Conservation (phyloP, 2,888 invertebrate genomes). For the Drosophila mulleri region DNA sequence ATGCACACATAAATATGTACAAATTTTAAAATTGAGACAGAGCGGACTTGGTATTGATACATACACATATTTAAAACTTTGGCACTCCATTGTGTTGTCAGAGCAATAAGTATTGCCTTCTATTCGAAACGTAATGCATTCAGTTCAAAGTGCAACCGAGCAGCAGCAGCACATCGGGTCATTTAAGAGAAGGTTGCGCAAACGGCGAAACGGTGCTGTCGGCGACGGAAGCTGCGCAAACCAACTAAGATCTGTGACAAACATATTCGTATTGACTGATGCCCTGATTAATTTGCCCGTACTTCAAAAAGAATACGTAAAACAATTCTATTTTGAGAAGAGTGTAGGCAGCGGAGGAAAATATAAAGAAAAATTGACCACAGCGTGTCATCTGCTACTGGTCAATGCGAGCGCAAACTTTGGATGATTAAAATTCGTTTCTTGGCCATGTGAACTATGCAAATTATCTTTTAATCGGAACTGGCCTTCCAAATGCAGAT, state of each 20-base stretch:
- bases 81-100: slow-evolving; percentile 19
- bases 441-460: slow-evolving; percentile 25
- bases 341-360: slow-evolving; percentile 82
- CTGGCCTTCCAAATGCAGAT: slow-evolving; percentile 3
- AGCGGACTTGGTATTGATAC: not conserved
- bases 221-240: not conserved
- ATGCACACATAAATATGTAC: not conserved
- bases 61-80: slow-evolving; percentile 3
- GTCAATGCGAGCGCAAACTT: slow-evolving; percentile 36
- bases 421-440: slow-evolving; percentile 71
- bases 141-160: slow-evolving; percentile 68
- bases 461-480: not conserved
- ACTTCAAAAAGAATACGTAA: slow-evolving; percentile 80
- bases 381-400: slow-evolving; percentile 13
- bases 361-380: not conserved
- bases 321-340: slow-evolving; percentile 83
- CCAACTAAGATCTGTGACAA: slow-evolving; percentile 10
- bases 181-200: slow-evolving; percentile 65
- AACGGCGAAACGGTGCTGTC: slow-evolving; percentile 40
- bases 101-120: slow-evolving; percentile 25
- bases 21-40: slow-evolving; percentile 7
- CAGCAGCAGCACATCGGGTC: slow-evolving; percentile 68
- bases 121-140: slow-evolving; percentile 78
- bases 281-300: slow-evolving; percentile 54
- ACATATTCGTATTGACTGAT: slow-evolving; percentile 25